Base-by-base conservation (phyloP, 1,140 invertebrate genomes). In the Diplogasteroides magnus region DNA sequence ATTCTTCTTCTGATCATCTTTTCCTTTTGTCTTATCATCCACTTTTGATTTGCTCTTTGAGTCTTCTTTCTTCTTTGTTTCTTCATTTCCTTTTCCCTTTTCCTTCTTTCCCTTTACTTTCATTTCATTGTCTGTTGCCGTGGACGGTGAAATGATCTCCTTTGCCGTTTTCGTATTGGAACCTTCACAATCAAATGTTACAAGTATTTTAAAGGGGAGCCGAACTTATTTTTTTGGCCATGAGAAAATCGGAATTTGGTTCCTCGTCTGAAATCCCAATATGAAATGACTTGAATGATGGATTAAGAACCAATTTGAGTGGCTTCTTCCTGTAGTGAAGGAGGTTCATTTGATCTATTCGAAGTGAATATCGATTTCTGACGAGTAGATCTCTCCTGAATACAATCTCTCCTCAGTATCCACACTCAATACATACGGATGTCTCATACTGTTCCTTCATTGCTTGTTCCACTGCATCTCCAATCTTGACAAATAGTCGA, bases 381-480 rank as follows among this genome's bases (percentile, higher is more conserved):
- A n/a, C n/a, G n/a, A n/a, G n/a, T n/a, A n/a, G n/a, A n/a, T n/a
- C n/a, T n/a, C n/a, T n/a, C n/a, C n/a, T n/a, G n/a, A n/a, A n/a
- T n/a, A n/a, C n/a, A n/a, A n/a, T n/a, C n/a, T n/a, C n/a, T 48
- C 6, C 37, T 48, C 19, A 6, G 6, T 48, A 6, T 48, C 37
- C 6, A 6, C 19, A 48, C 6, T 48, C 6, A 48, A 48, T 48
- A 19, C 6, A 48, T 48, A 19, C 19, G 37, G 37, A 6, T 19
- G 6, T 48, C 37, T 48, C 69, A 31, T 61, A 11, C 28, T 65
- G 64, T 28, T 76, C 71, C 25, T 60, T 48, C 29, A 37, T 31
- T 13, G 74, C 72, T 48, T 71, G 74, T 25, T 37, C 58, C n/a
- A 76, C 74, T 1, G 74, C 74, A 64, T 75, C 74, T 2, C 56